These are phyloP conservation scores for Pavo muticus DNA, from an alignment of 2,113 vertebrate species.

Conservation along the genomic window DNA sequence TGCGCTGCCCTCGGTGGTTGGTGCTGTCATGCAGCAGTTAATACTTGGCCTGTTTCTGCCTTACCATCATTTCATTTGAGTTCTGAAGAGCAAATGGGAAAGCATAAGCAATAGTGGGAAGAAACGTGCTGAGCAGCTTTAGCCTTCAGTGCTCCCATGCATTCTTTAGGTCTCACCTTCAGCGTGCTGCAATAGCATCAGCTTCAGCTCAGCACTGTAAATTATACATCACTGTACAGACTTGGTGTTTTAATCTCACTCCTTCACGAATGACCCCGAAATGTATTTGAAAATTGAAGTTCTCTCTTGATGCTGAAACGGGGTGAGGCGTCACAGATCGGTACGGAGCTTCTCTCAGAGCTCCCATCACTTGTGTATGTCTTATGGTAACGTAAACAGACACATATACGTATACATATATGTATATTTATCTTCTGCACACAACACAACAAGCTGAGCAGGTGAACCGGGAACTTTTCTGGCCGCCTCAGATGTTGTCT, in stretches of 20 bases:
- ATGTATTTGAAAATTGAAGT: not conserved
- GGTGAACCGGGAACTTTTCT: constrained; percentile 21
- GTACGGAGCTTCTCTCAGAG: not conserved
- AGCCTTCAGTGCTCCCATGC: not conserved
- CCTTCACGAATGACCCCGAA: not conserved
- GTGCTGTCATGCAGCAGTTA: not conserved
- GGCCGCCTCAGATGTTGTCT: constrained; percentile 45
- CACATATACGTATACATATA: too few relatives aligned
- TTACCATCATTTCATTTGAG: not conserved
- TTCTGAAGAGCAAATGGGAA: not conserved
- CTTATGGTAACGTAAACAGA: not conserved
- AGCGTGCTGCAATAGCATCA: not conserved
- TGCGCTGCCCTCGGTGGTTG: not conserved
- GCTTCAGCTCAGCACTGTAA: not conserved
- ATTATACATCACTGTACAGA: not conserved
- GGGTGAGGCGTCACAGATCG: constrained; percentile 39
- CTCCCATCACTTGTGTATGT: constrained; percentile 22
- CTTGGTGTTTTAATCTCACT: not conserved
- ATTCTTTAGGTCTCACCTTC: not conserved
- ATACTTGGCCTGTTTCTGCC: not conserved
- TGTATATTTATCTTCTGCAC: constrained; percentile 1
- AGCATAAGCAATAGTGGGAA: not conserved
- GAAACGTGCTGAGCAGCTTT: not conserved
- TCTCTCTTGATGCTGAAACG: constrained; percentile 55
- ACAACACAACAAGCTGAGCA: not conserved